phyloP scores from a whole-genome alignment of 2,888 invertebrate species.

The Acanthoscelides obtectus region DNA sequence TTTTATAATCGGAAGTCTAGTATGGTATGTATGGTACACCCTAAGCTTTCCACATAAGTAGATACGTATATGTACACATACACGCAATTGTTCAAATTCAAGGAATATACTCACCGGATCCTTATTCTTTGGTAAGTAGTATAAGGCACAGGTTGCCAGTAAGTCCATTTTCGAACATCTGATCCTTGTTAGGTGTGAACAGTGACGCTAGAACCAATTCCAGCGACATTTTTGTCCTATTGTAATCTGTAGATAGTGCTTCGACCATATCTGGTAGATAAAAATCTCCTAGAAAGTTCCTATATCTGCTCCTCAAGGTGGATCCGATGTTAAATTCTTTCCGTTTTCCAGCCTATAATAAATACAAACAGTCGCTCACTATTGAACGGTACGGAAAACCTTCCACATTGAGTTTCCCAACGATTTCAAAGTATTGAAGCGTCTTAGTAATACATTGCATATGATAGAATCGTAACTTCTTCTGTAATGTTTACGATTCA shows the following conservation, averaged over 20 bases:
- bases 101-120: constrained; percentile 22
- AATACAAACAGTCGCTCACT: not conserved
- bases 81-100: not conserved
- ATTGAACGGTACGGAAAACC: too few species aligned
- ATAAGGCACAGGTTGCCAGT: constrained; percentile 78
- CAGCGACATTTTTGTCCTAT: constrained; percentile 68
- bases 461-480: too few species aligned
- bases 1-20: too few species aligned
- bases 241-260: constrained; percentile 63
- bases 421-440: too few species aligned
- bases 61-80: too few species aligned
- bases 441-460: too few species aligned
- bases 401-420: too few species aligned
- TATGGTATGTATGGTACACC: too few species aligned
- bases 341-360: constrained; percentile 32
- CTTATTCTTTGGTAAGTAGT: constrained; percentile 51
- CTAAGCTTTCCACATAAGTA: too few species aligned
- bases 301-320: constrained; percentile 58
- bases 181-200: constrained; percentile 55
- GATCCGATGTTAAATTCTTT: constrained; percentile 54
- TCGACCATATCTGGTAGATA: constrained; percentile 54
- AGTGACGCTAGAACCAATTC: constrained; percentile 62
- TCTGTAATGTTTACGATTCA: too few species aligned
- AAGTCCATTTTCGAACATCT: constrained; percentile 54
- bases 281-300: constrained; percentile 52